Evolutionary conservation across 30 jellyfish, hydroid and myxozoan genomes (phyloP).

Genomic region (Sanderia malayensis): DNA sequence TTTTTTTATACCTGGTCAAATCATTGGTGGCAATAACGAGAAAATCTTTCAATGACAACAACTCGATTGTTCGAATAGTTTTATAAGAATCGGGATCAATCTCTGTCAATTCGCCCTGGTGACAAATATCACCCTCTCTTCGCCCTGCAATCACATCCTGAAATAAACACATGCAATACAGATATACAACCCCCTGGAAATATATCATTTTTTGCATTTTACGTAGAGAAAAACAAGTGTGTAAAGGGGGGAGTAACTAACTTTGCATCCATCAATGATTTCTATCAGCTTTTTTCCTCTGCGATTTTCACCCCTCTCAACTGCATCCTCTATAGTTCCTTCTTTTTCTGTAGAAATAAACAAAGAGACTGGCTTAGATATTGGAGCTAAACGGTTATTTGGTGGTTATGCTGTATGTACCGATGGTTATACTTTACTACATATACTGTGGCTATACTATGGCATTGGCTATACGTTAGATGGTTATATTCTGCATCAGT

Average conservation of each 20-base stretch:
- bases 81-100: constrained; percentile 85
- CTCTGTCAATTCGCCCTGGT: constrained; percentile 77
- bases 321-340: constrained; percentile 62
- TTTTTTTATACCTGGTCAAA: constrained; percentile 11
- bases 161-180: no score
- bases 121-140: constrained; percentile 37
- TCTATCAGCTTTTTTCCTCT: constrained; percentile 62
- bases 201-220: no score
- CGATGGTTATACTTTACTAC: no score
- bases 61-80: constrained; percentile 53
- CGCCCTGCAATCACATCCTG: constrained; percentile 51
- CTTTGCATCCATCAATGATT: constrained; percentile 59
- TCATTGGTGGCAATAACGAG: constrained; percentile 64
- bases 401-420: no score
- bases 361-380: no score
- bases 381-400: no score
- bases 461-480: no score
- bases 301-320: constrained; percentile 54
- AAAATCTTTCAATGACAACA: constrained; percentile 65
- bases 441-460: no score
- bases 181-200: no score
- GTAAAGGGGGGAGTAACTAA: no score
- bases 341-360: constrained; percentile 59
- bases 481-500: no score
- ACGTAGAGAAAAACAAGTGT: no score